Conservation (phyloP, 2,113 vertebrate species). For the Martes martes region DNA sequence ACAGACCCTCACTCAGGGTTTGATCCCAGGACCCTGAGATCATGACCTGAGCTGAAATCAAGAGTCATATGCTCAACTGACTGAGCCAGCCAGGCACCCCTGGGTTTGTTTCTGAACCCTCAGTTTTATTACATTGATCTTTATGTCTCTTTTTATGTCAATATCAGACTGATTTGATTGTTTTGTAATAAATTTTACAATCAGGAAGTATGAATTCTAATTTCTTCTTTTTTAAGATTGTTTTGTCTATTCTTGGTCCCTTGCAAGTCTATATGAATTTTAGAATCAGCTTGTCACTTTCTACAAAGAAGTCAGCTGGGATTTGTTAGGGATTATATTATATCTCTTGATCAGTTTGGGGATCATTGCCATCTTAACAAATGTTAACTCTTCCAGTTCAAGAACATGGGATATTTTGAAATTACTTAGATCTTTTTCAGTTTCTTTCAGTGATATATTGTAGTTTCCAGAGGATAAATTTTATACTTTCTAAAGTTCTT, state of each 20-base stretch:
- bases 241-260: background rate
- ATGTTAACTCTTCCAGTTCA: background rate
- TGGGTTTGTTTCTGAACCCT: background rate
- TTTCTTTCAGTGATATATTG: background rate
- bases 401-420: background rate
- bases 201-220: background rate
- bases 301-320: background rate
- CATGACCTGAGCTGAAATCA: background rate
- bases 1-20: background rate
- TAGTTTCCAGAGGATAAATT: background rate
- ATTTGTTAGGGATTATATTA: background rate
- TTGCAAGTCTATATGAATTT: background rate
- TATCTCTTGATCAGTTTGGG: background rate
- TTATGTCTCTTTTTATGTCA: background rate
- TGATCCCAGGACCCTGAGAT: background rate
- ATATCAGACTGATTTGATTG: background rate
- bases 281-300: background rate
- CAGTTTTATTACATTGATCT: background rate
- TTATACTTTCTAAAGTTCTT: background rate
- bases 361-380: background rate
- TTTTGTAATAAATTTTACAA: background rate
- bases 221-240: background rate
- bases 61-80: background rate
- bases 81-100: background rate
- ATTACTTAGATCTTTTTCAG: background rate